phyloP scores from a whole-genome alignment of 2,888 invertebrate species.

The Ochropleura plecta region DNA sequence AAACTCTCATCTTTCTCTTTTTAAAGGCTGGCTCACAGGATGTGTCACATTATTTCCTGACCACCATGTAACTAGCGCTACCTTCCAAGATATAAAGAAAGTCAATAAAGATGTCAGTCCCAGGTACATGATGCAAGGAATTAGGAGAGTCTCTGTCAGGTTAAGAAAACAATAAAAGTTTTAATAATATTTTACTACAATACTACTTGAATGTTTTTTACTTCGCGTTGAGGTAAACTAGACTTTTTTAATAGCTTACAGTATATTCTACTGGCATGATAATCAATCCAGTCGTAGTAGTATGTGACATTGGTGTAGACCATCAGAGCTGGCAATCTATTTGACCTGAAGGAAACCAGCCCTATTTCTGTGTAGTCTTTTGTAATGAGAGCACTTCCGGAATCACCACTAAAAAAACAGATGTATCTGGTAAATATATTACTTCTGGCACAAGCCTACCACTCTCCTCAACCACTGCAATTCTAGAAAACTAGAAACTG shows the following conservation, averaged over 20 bases:
- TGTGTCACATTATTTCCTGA: too few species aligned
- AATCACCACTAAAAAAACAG: conserved; percentile 75
- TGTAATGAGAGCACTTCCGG: conserved; percentile 74
- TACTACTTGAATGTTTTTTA: too few species aligned
- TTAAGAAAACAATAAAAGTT: background rate
- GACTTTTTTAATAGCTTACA: conserved; percentile 10
- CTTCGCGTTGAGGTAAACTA: background rate
- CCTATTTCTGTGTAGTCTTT: conserved; percentile 69
- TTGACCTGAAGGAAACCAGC: conserved; percentile 72
- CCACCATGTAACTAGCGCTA: background rate
- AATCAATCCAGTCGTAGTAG: conserved; percentile 32
- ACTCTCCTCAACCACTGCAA: background rate
- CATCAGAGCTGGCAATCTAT: conserved; percentile 63
- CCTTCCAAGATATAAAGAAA: too few species aligned
- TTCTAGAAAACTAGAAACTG: background rate
- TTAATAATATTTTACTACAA: background rate
- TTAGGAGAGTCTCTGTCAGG: background rate
- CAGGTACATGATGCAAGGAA: too few species aligned
- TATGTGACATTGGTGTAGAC: conserved; percentile 76
- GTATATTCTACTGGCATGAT: conserved; percentile 13
- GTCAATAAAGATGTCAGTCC: too few species aligned
- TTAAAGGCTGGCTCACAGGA: background rate
- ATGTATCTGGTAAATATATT: background rate
- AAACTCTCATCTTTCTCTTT: background rate
- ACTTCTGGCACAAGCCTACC: background rate